These are phyloP conservation scores for Cyanoderma ruficeps DNA, from an alignment of 2,113 vertebrate genomes.

Conservation along the genomic window DNA sequence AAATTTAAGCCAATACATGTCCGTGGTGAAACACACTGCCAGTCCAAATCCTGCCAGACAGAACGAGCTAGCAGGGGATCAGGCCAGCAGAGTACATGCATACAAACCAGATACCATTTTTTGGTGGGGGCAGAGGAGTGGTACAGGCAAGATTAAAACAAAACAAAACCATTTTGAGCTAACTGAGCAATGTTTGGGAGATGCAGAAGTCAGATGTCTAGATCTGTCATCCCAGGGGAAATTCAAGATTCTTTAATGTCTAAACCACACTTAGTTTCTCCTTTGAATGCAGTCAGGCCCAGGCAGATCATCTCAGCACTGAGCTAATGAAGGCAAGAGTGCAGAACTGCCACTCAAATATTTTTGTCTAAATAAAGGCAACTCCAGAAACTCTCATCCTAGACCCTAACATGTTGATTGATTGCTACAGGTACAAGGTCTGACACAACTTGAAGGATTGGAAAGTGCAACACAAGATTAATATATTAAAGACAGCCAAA, in stretches of 20 bases:
- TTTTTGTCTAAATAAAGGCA: background rate
- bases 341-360: background rate
- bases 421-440: background rate
- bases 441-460: background rate
- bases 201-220: background rate
- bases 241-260: background rate
- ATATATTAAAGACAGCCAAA: background rate
- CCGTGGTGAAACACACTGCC: background rate
- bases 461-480: background rate
- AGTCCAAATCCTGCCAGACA: background rate
- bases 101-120: background rate
- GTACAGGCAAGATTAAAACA: background rate
- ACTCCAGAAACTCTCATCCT: background rate
- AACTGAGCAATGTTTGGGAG: background rate
- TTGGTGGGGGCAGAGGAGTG: rapidly evolving
- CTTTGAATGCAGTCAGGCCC: background rate
- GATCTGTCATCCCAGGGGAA: background rate
- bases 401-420: background rate
- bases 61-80: background rate
- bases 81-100: background rate
- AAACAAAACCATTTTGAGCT: background rate
- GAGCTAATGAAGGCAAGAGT: background rate
- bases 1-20: background rate
- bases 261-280: background rate
- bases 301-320: background rate